Evolutionary conservation across 2,113 vertebrate species (phyloP).

Genomic region (Coptodon rendalli): DNA sequence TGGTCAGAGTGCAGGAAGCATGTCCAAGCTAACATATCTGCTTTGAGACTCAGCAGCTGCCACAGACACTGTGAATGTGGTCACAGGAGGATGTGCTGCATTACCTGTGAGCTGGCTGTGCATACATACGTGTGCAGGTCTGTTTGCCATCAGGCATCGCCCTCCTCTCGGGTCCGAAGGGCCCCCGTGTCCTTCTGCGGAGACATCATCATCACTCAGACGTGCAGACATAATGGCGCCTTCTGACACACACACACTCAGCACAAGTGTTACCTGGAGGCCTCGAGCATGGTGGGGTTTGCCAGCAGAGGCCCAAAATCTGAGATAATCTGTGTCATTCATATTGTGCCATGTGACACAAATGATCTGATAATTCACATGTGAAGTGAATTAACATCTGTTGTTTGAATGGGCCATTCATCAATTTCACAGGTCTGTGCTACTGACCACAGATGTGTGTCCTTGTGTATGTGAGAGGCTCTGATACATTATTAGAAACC

Average conservation of each 20-base stretch:
- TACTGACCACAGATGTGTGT: constrained; percentile 61
- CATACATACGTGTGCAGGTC: not conserved
- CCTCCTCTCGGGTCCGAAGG: constrained; percentile 50
- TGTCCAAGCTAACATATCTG: not conserved
- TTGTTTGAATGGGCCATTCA: constrained; percentile 76
- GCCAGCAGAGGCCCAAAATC: constrained; percentile 62
- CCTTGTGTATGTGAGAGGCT: not conserved
- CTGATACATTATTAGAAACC: not conserved
- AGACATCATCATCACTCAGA: constrained; percentile 56
- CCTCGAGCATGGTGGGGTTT: constrained; percentile 33
- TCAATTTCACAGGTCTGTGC: constrained; percentile 68
- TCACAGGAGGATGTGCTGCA: not conserved
- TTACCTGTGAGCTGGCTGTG: not conserved
- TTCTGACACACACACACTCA: constrained; percentile 8
- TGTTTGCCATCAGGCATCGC: constrained; percentile 20
- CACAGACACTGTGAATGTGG: not conserved
- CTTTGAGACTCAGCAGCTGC: constrained; percentile 19
- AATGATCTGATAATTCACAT: constrained; percentile 76
- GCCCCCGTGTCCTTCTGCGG: constrained; percentile 35
- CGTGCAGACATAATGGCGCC: constrained; percentile 45
- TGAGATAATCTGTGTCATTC: constrained; percentile 72
- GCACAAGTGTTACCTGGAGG: constrained; percentile 47
- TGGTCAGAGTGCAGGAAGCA: not conserved
- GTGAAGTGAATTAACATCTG: constrained; percentile 77
- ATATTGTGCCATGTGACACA: constrained; percentile 72